Evolutionary conservation across 1,140 invertebrate species (phyloP).

Genomic region (Orussus abietinus): DNA sequence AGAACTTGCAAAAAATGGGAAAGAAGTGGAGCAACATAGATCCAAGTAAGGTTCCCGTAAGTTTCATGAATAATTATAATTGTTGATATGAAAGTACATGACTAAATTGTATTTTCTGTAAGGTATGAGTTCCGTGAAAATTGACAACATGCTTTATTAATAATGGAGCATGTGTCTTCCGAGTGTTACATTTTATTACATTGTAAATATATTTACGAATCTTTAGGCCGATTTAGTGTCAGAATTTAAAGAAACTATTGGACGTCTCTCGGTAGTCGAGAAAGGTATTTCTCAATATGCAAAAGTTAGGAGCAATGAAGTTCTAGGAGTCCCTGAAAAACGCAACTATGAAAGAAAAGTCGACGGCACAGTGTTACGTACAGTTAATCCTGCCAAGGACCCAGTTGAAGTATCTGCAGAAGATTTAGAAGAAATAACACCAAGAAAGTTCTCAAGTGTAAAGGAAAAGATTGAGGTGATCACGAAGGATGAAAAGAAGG

Average conservation of each 20-base stretch:
- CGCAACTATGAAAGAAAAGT: background rate
- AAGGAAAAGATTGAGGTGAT: slow-evolving; percentile 51
- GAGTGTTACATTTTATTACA: background rate
- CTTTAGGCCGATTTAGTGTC: slow-evolving; percentile 13
- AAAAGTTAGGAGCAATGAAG: slow-evolving; percentile 31
- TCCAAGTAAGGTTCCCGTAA: slow-evolving; percentile 51
- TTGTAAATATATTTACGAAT: background rate
- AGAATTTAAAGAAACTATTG: slow-evolving; percentile 35
- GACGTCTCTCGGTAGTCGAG: slow-evolving; percentile 39
- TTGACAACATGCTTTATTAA: background rate
- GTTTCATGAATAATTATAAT: slow-evolving; percentile 26
- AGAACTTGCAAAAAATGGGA: slow-evolving; percentile 26
- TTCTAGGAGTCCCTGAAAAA: slow-evolving; percentile 17
- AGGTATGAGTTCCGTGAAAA: too few species aligned
- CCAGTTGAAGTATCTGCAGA: slow-evolving; percentile 33
- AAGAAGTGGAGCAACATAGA: slow-evolving; percentile 37
- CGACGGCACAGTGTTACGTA: slow-evolving; percentile 29
- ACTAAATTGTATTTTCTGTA: too few species aligned
- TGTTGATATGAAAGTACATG: background rate
- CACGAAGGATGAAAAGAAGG: slow-evolving; percentile 21
- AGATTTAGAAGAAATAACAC: slow-evolving; percentile 8
- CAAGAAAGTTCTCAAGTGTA: slow-evolving; percentile 41
- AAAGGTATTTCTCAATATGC: slow-evolving; percentile 38
- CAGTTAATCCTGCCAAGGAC: slow-evolving; percentile 43
- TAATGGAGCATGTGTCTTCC: background rate